Conservation (phyloP, 2,113 vertebrate genomes). For the Proterorhinus semilunaris region DNA sequence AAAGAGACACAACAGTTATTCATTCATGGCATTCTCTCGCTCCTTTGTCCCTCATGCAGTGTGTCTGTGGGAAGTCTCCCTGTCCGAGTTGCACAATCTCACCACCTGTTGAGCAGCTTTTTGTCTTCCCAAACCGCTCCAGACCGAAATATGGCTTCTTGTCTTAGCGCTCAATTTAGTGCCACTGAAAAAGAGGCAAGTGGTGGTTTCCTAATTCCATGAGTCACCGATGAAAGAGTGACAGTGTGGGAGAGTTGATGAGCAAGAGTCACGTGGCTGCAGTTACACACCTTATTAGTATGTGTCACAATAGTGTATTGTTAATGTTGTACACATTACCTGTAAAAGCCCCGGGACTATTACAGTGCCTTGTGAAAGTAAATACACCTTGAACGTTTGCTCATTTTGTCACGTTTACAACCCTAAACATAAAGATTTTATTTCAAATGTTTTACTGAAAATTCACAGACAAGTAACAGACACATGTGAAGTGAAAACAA, state of each 20-base stretch:
- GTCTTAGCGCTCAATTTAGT: not conserved
- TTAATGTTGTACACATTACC: not conserved
- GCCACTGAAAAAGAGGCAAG: not conserved
- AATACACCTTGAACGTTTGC: too few species aligned
- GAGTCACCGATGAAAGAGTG: conserved; percentile 36
- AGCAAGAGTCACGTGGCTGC: conserved; percentile 34
- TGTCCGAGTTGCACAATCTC: conserved; percentile 43
- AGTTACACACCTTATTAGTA: not conserved
- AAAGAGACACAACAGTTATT: conserved; percentile 55
- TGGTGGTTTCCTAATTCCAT: conserved; percentile 20
- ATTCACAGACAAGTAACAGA: too few species aligned
- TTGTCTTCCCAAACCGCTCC: not conserved
- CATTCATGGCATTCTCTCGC: conserved; percentile 47
- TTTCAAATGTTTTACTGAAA: too few species aligned
- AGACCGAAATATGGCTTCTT: not conserved
- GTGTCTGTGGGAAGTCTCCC: conserved; percentile 31
- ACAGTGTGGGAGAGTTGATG: conserved; percentile 33
- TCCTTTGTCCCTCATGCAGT: conserved; percentile 47
- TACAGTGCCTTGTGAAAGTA: too few species aligned
- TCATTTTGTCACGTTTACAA: too few species aligned
- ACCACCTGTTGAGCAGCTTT: conserved; percentile 51
- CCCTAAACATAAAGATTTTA: too few species aligned
- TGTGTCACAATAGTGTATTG: not conserved
- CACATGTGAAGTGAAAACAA: too few species aligned
- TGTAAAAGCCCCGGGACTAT: too few species aligned